Percentiles rank a stretch among this genome's conserved stretches.
phyloP scores from a whole-genome alignment of 2,797 vertebrate species.

The Meriones psammophilus region DNA sequence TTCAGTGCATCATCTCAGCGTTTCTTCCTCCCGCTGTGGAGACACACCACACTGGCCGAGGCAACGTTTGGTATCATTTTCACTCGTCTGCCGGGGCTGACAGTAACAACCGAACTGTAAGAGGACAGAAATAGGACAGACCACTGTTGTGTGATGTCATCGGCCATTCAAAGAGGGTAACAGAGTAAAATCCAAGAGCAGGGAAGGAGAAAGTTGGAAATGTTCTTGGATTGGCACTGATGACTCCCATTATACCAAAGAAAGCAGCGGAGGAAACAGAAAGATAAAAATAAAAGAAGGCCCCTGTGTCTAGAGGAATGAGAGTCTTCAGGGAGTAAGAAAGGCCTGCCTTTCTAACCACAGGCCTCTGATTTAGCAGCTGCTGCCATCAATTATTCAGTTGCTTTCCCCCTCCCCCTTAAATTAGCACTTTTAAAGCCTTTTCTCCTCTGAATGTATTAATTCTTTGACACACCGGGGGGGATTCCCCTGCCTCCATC shows the following conservation, averaged over 20 bases:
- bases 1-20: neutral
- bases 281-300: conserved; percentile 5
- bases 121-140: neutral
- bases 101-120: neutral
- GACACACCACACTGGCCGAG: neutral
- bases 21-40: neutral
- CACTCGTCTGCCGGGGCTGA: neutral
- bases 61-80: neutral
- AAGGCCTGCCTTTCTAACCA: conserved; percentile 18
- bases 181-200: neutral
- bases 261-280: neutral
- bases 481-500: conserved; percentile 16
- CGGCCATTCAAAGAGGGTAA: neutral
- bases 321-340: conserved; percentile 27
- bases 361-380: conserved; percentile 19
- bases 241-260: neutral
- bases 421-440: conserved; percentile 24
- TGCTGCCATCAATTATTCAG: conserved; percentile 65
- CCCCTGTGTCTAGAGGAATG: neutral
- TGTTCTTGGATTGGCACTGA: neutral
- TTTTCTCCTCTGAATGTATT: conserved; percentile 7
- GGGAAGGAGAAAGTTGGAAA: neutral
- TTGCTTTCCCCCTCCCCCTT: neutral
- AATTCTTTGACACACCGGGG: conserved; percentile 49
- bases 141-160: neutral